Evolutionary conservation across 2,888 invertebrate genomes (phyloP).

Genomic region (Clunio marinus): DNA sequence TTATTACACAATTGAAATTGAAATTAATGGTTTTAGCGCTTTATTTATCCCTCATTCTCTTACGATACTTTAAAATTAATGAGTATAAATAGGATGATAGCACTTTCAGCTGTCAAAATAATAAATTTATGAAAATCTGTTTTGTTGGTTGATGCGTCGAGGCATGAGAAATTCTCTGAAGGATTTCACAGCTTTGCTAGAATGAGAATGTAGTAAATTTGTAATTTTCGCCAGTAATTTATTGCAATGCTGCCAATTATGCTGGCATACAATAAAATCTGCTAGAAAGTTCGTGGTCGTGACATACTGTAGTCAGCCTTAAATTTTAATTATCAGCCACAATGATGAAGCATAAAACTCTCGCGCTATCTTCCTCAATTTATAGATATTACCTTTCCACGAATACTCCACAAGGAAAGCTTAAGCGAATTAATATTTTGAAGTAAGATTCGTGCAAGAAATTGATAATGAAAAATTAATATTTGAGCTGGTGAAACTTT

Average conservation of each 20-base stretch:
- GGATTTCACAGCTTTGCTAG: background rate
- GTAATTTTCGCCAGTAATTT: background rate
- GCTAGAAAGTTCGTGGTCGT: too few relatives aligned
- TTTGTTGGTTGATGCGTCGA: conserved; percentile 5
- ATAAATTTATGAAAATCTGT: conserved; percentile 29
- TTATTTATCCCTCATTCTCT: background rate
- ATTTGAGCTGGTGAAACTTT: too few relatives aligned
- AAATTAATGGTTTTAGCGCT: conserved; percentile 19
- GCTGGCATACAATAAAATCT: too few relatives aligned
- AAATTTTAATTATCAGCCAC: background rate
- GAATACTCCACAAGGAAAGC: too few relatives aligned
- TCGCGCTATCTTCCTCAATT: too few relatives aligned
- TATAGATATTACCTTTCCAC: too few relatives aligned
- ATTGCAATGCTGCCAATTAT: background rate
- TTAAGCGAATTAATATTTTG: too few relatives aligned
- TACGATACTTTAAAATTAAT: conserved; percentile 6
- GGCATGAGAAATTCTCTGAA: background rate
- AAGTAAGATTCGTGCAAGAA: too few relatives aligned
- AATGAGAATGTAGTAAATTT: background rate
- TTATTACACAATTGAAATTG: conserved; percentile 21
- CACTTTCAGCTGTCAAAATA: conserved; percentile 17
- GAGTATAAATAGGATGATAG: conserved; percentile 22
- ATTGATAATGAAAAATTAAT: background rate
- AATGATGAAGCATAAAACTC: too few relatives aligned
- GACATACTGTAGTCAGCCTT: background rate